Base-by-base conservation (phyloP, 1,140 invertebrate genomes). In the Olivierus martensii region DNA sequence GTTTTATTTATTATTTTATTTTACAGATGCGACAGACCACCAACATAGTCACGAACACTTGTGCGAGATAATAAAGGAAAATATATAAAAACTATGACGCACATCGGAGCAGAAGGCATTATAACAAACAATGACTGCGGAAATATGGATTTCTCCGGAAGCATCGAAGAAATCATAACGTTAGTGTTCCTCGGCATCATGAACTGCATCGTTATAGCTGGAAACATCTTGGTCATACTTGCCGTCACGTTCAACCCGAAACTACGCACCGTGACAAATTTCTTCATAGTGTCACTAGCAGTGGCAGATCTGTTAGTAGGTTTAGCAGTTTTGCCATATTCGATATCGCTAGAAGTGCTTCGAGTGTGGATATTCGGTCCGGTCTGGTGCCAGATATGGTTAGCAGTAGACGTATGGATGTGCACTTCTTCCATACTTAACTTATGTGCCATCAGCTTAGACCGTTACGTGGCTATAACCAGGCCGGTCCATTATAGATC, bases 321-420 rank as follows among this genome's bases (percentile, higher is more conserved):
- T 0, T 69, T 90, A 3, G 83, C 84, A 11, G 87, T 92, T 17
- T 72, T 92, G 51, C 86, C 86, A 0, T 89, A 89, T 67, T 87
- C 83, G 15, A 83, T 85, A 52, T 86, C 82, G 5, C 82, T 83
- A 76, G 84, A 88, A 67, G 83, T 70, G 36, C 76, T 77, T 10
- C 71, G 87, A 79, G 78, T 87, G 62, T 93, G 88, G 88, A 84
- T 91, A 61, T 91, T 89, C 63, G 87, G 87, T 28, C 80, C 84
- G 66, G 72, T 86, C 17, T 90, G 87, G 85, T 93, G 88, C 67
- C 83, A 83, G 38, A 79, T 88, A 53, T 93, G 87, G 87, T 70
- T 91, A 52, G 87, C 90, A 0, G 79, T 92, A 17, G 92, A 95
- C 69, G 91, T 95, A 1, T 89, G 89, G 83, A 86, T 94, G 81